These are phyloP conservation scores for Orthosia gothica DNA, from an alignment of 2,888 invertebrate species.

Conservation along the genomic window DNA sequence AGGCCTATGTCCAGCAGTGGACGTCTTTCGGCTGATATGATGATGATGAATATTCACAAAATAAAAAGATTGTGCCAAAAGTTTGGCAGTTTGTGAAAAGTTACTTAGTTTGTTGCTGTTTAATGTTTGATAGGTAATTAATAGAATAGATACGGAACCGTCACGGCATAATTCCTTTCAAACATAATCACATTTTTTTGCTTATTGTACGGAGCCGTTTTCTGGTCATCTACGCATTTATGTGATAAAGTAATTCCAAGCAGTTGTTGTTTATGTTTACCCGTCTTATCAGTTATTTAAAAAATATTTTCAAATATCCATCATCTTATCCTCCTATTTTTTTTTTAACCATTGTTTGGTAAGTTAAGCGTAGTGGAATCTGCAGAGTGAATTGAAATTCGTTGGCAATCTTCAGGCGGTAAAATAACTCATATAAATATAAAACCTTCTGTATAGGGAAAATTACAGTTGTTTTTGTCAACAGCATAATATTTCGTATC, in stretches of 20 bases:
- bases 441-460: no score
- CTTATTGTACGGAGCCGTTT: neutral
- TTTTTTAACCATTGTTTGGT: neutral
- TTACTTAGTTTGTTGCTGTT: no score
- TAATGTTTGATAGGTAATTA: no score
- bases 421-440: no score
- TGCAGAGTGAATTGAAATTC: no score
- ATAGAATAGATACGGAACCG: conserved; percentile 23
- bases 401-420: no score
- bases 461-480: neutral
- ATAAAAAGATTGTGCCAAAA: no score
- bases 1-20: no score
- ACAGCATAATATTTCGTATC: neutral
- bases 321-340: no score
- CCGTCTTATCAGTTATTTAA: neutral
- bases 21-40: no score
- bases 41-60: no score
- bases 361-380: neutral
- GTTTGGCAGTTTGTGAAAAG: no score
- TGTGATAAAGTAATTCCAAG: conserved; percentile 2
- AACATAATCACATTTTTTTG: conserved; percentile 1
- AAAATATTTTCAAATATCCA: neutral
- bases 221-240: neutral
- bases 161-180: neutral
- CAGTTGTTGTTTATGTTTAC: conserved; percentile 13